These are phyloP conservation scores for Chrysocyon brachyurus DNA, from an alignment of 2,797 vertebrate genomes.

Conservation along the genomic window DNA sequence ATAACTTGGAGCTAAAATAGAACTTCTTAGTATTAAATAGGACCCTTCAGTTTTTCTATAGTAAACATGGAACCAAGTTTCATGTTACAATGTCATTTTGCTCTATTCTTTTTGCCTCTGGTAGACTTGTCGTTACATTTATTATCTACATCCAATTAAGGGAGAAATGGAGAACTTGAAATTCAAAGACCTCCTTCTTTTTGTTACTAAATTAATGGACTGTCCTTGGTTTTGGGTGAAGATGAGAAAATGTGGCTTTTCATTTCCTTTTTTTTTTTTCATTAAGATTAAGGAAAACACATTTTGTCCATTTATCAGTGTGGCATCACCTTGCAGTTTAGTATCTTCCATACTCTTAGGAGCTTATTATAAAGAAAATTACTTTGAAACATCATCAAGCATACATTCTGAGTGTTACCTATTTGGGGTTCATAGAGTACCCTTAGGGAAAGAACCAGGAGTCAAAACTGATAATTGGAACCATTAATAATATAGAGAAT, in stretches of 20 bases:
- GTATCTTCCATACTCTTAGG: constrained; percentile 65
- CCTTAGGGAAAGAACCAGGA: constrained; percentile 48
- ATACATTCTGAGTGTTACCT: constrained; percentile 60
- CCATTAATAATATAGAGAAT: constrained; percentile 65
- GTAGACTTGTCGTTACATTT: constrained; percentile 41
- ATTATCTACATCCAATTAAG: constrained; percentile 61
- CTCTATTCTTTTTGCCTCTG: background rate
- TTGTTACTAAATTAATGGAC: background rate
- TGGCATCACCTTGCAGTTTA: constrained; percentile 58
- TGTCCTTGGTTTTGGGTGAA: background rate
- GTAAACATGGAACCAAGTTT: background rate
- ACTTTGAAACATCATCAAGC: constrained; percentile 6
- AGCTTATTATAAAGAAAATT: constrained; percentile 80
- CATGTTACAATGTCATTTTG: background rate
- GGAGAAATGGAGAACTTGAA: background rate
- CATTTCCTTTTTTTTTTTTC: constrained; percentile 52
- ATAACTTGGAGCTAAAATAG: background rate
- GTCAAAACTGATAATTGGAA: constrained; percentile 70
- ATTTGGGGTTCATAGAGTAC: constrained; percentile 60
- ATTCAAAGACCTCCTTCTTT: constrained; percentile 11
- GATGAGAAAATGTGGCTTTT: constrained; percentile 28
- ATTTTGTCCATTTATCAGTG: constrained; percentile 50
- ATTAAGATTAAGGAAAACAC: constrained; percentile 65
- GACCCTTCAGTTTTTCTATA: background rate
- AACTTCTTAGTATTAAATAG: constrained; percentile 31